A percentile compares a stretch with the other conserved stretches of the same genome.
Conservation (phyloP, 2,113 vertebrate genomes). For the Ceratotherium simum region DNA sequence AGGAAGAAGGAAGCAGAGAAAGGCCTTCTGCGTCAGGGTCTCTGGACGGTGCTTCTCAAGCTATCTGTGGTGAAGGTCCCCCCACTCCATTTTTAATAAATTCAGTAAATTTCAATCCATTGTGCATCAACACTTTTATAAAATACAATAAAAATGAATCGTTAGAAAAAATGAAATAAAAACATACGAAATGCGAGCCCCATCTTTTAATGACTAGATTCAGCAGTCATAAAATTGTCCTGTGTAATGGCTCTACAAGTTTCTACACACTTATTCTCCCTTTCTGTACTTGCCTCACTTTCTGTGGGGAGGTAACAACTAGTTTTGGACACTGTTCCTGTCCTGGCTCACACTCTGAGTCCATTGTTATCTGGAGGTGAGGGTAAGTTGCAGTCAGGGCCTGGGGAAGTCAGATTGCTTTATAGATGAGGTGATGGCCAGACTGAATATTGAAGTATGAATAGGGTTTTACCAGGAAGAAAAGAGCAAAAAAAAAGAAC, state of each 20-base stretch:
- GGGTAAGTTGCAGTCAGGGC: not conserved
- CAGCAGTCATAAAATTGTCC: not conserved
- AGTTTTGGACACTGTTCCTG: not conserved
- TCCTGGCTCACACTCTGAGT: not conserved
- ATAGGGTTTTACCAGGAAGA: not conserved
- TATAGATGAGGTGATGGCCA: not conserved
- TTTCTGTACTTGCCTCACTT: rapidly evolving
- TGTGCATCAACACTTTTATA: not conserved
- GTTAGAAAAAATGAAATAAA: slow-evolving; percentile 11
- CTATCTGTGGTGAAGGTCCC: not conserved
- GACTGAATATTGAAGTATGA: not conserved
- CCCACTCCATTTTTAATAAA: not conserved
- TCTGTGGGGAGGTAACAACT: not conserved
- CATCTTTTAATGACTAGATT: not conserved
- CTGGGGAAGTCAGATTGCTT: not conserved
- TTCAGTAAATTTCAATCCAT: not conserved
- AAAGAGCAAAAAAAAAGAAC: not conserved
- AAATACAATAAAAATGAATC: slow-evolving; percentile 6
- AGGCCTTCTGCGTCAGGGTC: not conserved
- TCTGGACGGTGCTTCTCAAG: not conserved
- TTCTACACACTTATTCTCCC: not conserved
- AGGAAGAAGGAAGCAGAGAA: not conserved
- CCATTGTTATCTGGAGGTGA: not conserved
- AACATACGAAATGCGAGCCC: not conserved
- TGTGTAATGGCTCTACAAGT: not conserved